phyloP scores from a whole-genome alignment of 2,888 invertebrate species.

The Agriotes lineatus region DNA sequence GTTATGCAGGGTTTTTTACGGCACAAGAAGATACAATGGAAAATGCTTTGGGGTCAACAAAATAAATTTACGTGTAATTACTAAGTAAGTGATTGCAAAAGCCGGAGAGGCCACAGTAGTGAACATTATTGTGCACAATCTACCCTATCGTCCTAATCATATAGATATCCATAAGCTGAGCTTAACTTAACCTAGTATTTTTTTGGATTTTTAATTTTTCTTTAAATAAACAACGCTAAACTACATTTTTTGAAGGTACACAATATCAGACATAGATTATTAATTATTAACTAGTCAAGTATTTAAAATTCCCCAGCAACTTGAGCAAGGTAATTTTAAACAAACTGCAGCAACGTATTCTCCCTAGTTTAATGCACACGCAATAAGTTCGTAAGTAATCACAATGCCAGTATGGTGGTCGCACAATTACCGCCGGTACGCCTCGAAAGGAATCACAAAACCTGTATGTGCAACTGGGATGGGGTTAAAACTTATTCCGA shows the following conservation, averaged over 20 bases:
- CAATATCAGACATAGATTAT: conserved; percentile 65
- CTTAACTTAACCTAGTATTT: conserved; percentile 57
- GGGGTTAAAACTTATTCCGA: conserved; percentile 14
- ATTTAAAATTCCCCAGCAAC: conserved; percentile 32
- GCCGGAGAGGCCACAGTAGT: conserved; percentile 54
- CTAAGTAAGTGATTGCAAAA: conserved; percentile 35
- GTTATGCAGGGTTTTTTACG: neutral
- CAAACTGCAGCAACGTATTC: conserved; percentile 34
- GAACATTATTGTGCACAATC: conserved; percentile 57
- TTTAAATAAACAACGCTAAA: conserved; percentile 61
- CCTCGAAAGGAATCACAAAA: conserved; percentile 12
- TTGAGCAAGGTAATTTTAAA: conserved; percentile 34
- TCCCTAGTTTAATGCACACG: conserved; percentile 60
- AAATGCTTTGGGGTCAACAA: neutral
- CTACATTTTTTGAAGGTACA: conserved; percentile 64
- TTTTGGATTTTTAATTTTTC: conserved; percentile 57
- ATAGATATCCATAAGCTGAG: conserved; percentile 67
- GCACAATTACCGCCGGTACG: conserved; percentile 15
- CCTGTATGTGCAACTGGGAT: neutral
- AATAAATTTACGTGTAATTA: conserved; percentile 25
- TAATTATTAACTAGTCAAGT: conserved; percentile 45
- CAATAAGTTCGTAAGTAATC: conserved; percentile 62
- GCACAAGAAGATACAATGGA: neutral
- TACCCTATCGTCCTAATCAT: conserved; percentile 62
- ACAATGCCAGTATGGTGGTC: conserved; percentile 58